Percentiles rank a stretch among this genome's conserved stretches.
These are phyloP conservation scores for Zosterops borbonicus DNA, from an alignment of 2,113 vertebrate species.

Conservation along the genomic window DNA sequence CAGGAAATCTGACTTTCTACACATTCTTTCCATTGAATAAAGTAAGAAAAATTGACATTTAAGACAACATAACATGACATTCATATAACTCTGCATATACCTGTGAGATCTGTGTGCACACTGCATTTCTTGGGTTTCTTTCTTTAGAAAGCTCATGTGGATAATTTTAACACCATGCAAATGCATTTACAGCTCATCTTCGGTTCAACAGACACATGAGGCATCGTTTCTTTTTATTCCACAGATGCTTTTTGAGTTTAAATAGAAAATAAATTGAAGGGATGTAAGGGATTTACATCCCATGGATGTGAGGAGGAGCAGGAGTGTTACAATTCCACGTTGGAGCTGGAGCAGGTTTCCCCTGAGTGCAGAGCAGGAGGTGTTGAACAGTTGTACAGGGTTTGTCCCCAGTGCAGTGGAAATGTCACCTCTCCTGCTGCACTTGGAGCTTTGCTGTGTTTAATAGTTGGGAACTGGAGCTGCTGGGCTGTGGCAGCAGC, in stretches of 20 bases:
- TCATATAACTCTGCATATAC: neutral
- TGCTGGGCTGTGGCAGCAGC: neutral
- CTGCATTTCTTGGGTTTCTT: neutral
- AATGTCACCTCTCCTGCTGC: neutral
- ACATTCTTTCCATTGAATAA: neutral
- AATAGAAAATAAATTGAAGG: neutral
- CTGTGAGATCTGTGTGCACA: neutral
- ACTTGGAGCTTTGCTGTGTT: neutral
- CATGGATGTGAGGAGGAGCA: neutral
- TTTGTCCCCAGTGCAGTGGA: neutral
- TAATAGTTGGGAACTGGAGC: neutral
- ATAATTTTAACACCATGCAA: neutral
- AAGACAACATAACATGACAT: neutral
- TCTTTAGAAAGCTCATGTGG: neutral
- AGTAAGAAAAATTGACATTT: neutral
- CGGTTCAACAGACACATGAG: neutral
- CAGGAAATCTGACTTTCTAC: neutral
- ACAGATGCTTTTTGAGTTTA: neutral
- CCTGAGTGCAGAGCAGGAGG: neutral
- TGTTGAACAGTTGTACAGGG: neutral
- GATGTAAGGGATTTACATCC: neutral
- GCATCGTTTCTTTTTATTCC: neutral
- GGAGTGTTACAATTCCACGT: accelerated
- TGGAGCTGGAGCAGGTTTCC: accelerated
- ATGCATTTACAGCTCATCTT: neutral